These are phyloP conservation scores for Fissipunctia ypsillon DNA, from an alignment of 2,888 invertebrate genomes.

Conservation along the genomic window DNA sequence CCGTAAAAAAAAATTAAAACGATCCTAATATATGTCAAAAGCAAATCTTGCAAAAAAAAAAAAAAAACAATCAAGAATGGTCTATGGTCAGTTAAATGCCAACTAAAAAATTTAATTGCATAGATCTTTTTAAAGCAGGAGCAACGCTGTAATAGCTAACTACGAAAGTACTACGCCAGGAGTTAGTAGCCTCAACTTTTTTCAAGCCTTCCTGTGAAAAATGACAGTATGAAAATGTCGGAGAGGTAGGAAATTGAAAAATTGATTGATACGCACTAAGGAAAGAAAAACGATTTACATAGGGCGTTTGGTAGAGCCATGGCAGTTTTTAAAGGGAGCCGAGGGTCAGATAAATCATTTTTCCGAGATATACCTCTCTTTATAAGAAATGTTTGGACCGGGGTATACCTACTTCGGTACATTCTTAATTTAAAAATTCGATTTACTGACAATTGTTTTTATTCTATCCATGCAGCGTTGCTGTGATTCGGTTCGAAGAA, in stretches of 20 bases:
- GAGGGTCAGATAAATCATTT: slow-evolving; percentile 22
- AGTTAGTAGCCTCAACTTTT: background rate
- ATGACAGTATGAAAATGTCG: slow-evolving; percentile 11
- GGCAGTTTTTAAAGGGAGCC: slow-evolving; percentile 14
- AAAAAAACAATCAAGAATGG: too few relatives aligned
- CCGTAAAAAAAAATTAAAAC: too few relatives aligned
- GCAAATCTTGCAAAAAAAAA: too few relatives aligned
- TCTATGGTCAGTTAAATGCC: too few relatives aligned
- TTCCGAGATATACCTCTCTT: background rate
- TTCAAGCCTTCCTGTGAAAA: slow-evolving; percentile 23
- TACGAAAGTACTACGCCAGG: background rate
- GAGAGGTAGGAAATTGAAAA: slow-evolving; percentile 65
- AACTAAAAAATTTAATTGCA: too few relatives aligned
- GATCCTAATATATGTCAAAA: too few relatives aligned
- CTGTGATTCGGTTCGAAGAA: background rate
- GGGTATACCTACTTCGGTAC: background rate
- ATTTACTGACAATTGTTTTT: background rate
- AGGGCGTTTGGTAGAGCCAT: background rate
- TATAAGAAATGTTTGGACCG: background rate
- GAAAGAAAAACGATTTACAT: slow-evolving; percentile 47
- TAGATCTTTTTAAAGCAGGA: too few relatives aligned
- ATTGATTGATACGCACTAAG: slow-evolving; percentile 57
- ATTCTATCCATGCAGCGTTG: background rate
- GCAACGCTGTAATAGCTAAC: too few relatives aligned
- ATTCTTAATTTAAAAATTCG: background rate